phyloP scores from a whole-genome alignment of 2,888 invertebrate genomes.

The Erpobdella octoculata region DNA sequence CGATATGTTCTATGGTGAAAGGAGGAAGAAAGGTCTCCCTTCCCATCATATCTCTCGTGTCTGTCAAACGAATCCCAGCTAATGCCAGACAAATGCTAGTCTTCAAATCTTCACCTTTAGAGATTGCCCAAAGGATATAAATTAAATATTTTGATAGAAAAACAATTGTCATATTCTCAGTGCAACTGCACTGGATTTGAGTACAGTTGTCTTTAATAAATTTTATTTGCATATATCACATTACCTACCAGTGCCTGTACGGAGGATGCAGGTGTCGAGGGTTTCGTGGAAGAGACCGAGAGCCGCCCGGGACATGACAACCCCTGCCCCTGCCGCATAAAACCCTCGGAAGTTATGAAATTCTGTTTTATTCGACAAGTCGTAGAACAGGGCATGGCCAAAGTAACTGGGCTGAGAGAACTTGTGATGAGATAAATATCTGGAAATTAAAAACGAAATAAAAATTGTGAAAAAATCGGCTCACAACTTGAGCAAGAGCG shows the following conservation, averaged over 20 bases:
- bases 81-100: constrained; percentile 18
- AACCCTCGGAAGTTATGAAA: constrained; percentile 5
- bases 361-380: neutral
- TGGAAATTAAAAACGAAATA: neutral
- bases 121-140: neutral
- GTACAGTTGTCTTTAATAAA: no score
- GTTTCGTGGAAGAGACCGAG: neutral
- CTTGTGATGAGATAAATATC: neutral
- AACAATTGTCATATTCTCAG: neutral
- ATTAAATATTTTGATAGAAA: neutral
- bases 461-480: no score
- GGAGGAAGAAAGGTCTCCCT: constrained; percentile 20
- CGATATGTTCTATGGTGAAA: neutral
- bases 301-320: constrained; percentile 7
- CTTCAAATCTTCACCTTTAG: constrained; percentile 17
- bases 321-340: constrained; percentile 20
- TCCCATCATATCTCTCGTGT: constrained; percentile 4
- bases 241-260: constrained; percentile 7
- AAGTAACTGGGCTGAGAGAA: neutral
- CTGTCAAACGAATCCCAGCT: neutral
- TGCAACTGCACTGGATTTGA: no score
- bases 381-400: constrained; percentile 16
- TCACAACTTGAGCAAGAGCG: no score
- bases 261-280: constrained; percentile 7
- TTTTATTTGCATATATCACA: no score